A percentile compares a stretch with the other conserved stretches of the same genome.
These are phyloP conservation scores for Vireo griseus DNA, from an alignment of 2,797 vertebrate genomes.

Conservation along the genomic window DNA sequence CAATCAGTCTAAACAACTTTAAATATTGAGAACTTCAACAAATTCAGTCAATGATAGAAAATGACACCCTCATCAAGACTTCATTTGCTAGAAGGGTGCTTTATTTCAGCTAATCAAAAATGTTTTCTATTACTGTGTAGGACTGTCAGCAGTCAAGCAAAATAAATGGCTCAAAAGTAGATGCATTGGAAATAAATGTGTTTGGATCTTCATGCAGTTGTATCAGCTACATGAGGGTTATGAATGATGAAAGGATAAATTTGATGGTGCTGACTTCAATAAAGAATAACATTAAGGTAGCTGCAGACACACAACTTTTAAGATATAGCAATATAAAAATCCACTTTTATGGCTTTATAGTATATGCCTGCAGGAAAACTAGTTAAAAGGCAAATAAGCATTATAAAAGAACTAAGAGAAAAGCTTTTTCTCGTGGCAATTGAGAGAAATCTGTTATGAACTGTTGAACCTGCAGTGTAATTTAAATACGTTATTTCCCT, in stretches of 20 bases:
- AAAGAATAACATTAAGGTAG: conserved; percentile 36
- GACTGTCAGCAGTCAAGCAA: conserved; percentile 30
- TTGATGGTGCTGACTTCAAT: conserved; percentile 22
- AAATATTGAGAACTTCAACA: background rate
- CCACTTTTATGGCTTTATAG: background rate
- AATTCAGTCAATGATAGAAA: background rate
- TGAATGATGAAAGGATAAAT: conserved; percentile 18
- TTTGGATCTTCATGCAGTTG: background rate
- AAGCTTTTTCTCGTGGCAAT: conserved; percentile 10
- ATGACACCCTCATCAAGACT: background rate
- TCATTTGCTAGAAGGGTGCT: conserved; percentile 33
- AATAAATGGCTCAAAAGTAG: background rate
- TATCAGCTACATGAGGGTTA: conserved; percentile 9
- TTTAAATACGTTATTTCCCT: conserved; percentile 10
- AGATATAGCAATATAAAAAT: conserved; percentile 11
- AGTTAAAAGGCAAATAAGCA: conserved; percentile 49
- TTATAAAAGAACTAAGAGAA: conserved; percentile 17
- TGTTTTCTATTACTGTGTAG: background rate
- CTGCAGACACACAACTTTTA: conserved; percentile 20
- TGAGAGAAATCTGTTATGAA: conserved; percentile 9
- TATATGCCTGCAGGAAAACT: conserved; percentile 26
- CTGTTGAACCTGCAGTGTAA: background rate
- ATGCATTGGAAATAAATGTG: background rate
- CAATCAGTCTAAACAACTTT: background rate
- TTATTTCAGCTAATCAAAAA: conserved; percentile 28